These are phyloP conservation scores for Genyomyrus donnyi DNA, from an alignment of 2,113 vertebrate genomes.

Conservation along the genomic window DNA sequence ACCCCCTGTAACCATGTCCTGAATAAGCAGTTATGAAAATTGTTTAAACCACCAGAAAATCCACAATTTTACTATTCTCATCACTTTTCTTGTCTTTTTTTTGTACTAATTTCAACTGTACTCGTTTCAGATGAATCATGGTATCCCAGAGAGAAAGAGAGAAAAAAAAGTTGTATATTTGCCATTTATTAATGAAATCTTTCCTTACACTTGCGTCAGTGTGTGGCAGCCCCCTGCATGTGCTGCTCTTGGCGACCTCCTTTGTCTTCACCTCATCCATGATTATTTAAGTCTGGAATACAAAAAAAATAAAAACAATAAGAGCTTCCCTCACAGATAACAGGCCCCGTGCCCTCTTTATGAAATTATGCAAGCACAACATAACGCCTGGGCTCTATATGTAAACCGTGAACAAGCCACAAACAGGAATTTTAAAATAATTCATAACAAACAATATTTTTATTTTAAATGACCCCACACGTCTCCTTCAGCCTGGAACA, in stretches of 20 bases:
- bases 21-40: not conserved
- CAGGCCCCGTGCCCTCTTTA: not conserved
- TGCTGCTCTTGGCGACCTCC: not conserved
- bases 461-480: not conserved
- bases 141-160: not conserved
- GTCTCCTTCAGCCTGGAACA: not conserved
- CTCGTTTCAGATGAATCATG: not conserved
- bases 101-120: constrained; percentile 1
- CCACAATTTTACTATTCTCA: not conserved
- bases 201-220: not conserved
- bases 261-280: not conserved
- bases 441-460: not conserved
- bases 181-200: not conserved
- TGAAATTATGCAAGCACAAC: not conserved
- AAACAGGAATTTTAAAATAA: not conserved
- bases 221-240: not conserved
- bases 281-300: not conserved
- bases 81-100: not conserved
- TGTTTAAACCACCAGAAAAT: not conserved
- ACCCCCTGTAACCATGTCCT: not conserved
- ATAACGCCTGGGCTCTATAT: not conserved
- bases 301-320: not conserved
- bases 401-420: not conserved
- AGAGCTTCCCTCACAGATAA: not conserved
- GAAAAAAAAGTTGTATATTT: not conserved